Base-by-base conservation (phyloP, 2,113 vertebrate species). In the Leptobrachium ailaonicum region DNA sequence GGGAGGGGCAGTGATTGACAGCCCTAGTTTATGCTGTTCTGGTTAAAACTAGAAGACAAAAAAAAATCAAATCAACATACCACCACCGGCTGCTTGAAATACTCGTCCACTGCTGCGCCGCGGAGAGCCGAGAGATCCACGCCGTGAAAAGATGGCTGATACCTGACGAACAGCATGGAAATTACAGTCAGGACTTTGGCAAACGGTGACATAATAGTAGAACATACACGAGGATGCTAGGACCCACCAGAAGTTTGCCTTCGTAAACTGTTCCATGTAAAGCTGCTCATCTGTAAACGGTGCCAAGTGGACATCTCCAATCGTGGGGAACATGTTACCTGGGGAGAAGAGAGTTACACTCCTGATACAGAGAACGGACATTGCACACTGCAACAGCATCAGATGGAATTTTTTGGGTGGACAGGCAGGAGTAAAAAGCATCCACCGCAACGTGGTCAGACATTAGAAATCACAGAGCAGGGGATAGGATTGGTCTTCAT, bases 221-320 rank as follows among this genome's bases (percentile, higher is more conserved):
- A 12, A 12, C 13, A 12, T 5, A 5, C 47, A 50, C 47, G 8
- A 50, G 47, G 47, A 50, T 8, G 4, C 11, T 12, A 6, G 4
- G 6, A 6, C 91, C 94, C 87, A 98, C 97, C 97, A 98, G 90
- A 98, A 98, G 86, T 98, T 98, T 87, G 97, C 97, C 90, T 98
- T 98, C 75, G 97, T 98, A 88, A 98, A 98, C 88, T 98, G 97
- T 87, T 98, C 97, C 97, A 98, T 98, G 92, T 98, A 98, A 76
- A 98, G 95, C 90, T 98, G 97, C 82, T 98, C 96, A 2, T 98
- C 97, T 68, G 97, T 98, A 88, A 98, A 98, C 12, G 97, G 97
- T 0, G 97, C 96, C 40, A 98, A 89, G 84, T 98, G 97, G 76
- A 98, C 97, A 6, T 98, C 96, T 1, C 96, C 97, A 2, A 98